Conservation (phyloP, 2,888 invertebrate genomes). For the Trichogramma dendrolimi region DNA sequence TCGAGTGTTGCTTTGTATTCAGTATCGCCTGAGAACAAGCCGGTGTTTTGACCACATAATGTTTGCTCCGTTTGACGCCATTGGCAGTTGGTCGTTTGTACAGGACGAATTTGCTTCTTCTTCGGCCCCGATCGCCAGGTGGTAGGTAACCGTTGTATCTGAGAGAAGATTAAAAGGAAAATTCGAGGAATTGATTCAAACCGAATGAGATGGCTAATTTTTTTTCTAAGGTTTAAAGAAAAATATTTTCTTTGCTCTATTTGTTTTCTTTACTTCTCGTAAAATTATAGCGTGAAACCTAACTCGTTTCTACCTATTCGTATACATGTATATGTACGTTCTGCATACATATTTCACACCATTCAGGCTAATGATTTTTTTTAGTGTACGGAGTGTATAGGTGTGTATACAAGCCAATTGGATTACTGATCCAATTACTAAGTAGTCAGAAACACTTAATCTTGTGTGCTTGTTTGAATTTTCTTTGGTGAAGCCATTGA, state of each 20-base stretch:
- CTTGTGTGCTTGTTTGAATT: constrained; percentile 14
- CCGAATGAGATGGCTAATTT: not conserved
- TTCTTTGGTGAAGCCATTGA: constrained; percentile 22
- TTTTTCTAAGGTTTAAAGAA: not conserved
- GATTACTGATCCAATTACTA: constrained; percentile 35
- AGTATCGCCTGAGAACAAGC: constrained; percentile 92
- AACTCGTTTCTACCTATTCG: not conserved
- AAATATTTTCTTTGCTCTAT: too few species aligned
- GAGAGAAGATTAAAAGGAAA: constrained; percentile 36
- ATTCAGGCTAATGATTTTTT: constrained; percentile 22
- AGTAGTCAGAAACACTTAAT: constrained; percentile 12
- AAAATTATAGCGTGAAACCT: too few species aligned
- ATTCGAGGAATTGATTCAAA: not conserved
- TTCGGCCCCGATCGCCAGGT: constrained; percentile 87
- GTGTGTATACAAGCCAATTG: constrained; percentile 26
- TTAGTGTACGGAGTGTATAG: constrained; percentile 19
- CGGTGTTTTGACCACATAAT: constrained; percentile 93
- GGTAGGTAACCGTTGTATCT: constrained; percentile 94
- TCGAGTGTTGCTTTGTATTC: constrained; percentile 90
- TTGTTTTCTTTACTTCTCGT: too few species aligned
- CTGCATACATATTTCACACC: constrained; percentile 21
- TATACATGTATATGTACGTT: not conserved
- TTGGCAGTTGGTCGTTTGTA: constrained; percentile 80
- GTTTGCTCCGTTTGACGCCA: constrained; percentile 90
- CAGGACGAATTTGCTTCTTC: constrained; percentile 90